phyloP scores from a whole-genome alignment of 2,113 vertebrate species.

The Calyptommatus sinebrachiatus region DNA sequence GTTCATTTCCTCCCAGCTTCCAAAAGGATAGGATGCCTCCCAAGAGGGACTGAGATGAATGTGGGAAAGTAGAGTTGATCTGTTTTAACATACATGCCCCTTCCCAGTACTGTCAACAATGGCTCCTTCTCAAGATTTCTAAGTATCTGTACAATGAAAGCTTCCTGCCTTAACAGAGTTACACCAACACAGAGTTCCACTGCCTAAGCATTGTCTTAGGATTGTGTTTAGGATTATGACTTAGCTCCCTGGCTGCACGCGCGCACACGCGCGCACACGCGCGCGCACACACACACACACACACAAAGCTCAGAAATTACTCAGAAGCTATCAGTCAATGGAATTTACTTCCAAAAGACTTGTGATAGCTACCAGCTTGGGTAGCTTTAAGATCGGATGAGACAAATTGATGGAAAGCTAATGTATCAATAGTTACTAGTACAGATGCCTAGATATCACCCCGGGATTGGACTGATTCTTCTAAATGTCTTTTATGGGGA shows the following conservation, averaged over 20 bases:
- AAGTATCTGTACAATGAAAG: background rate
- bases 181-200: background rate
- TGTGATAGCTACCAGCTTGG: no score
- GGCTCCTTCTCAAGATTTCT: background rate
- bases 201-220: background rate
- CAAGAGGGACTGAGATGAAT: conserved; percentile 53
- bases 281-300: no score
- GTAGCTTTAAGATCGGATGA: background rate
- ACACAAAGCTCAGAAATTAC: no score
- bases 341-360: no score
- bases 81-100: background rate
- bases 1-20: conserved; percentile 70
- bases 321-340: no score
- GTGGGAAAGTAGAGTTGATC: background rate
- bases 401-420: background rate
- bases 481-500: no score
- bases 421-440: no score
- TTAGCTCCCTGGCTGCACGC: no score
- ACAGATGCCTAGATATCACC: no score
- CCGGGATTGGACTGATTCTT: no score
- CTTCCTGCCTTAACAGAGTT: background rate
- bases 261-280: no score
- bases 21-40: conserved; percentile 66
- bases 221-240: background rate
- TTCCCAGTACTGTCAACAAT: background rate